Conservation (phyloP, 2,113 vertebrate genomes). For the Anhinga rufa region DNA sequence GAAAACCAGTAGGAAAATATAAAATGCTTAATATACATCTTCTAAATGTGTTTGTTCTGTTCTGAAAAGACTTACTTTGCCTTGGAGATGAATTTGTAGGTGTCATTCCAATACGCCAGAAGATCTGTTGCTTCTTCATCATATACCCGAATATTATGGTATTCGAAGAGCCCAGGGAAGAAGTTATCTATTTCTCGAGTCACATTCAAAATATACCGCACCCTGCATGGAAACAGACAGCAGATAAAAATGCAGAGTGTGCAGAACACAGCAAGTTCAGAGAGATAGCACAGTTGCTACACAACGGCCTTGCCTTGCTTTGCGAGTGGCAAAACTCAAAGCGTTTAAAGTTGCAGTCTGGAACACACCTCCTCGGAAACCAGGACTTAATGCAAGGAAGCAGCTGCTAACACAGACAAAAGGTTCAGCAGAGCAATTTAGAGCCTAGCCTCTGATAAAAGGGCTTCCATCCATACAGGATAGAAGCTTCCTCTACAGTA, state of each 20-base stretch:
- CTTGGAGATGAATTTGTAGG: conserved; percentile 98
- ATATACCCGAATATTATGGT: conserved; percentile 96
- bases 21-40: neutral
- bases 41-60: neutral
- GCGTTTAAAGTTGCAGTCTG: neutral
- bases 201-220: conserved; percentile 94
- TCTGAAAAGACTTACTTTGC: conserved; percentile 83
- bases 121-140: conserved; percentile 97
- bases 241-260: neutral
- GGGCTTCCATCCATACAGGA: neutral
- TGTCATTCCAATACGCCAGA: conserved; percentile 97
- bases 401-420: neutral
- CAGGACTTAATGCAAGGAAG: neutral
- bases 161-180: conserved; percentile 94
- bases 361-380: neutral
- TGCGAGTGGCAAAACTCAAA: neutral
- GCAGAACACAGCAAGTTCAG: neutral
- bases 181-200: conserved; percentile 98
- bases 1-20: neutral
- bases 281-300: neutral
- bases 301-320: neutral
- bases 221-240: conserved; percentile 67
- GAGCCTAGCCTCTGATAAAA: neutral
- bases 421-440: neutral
- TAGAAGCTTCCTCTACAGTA: neutral